Evolutionary conservation across 2,888 invertebrate species (phyloP), one percentile per base, ranked within the genome.

Genomic region (Synanthedon andrenaeformis): DNA sequence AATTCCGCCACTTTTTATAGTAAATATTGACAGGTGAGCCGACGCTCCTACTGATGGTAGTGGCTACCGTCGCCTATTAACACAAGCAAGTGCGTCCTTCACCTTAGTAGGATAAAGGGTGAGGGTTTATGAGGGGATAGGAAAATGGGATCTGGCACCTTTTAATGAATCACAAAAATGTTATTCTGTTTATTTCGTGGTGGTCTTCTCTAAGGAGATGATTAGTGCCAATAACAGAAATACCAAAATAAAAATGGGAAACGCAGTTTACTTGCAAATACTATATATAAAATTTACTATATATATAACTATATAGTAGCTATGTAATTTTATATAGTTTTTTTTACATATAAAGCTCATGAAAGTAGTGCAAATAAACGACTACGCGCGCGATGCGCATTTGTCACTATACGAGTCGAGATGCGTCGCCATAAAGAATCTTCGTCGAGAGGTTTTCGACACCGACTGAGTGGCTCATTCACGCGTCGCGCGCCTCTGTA

Each of bases 401-500:
- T 80, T 79, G 72, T 74, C 71, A 72, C 63, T 58, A 68, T 62
- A 58, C 62, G 74, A 61, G 74, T 35, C 10, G 79, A 74, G 70
- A 57, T 70, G 65, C 65, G 67, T 28, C 76, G 79, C 74, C 76
- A 75, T 78, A 78, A 79, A 76, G 74, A 72, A 70, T 67, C 66
- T 71, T 42, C 51, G 42, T 41, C 60, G 65, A 81, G 81, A 69
- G 75, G 76, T 65, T 71, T 75, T 78, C 76, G 76, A 81, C 80
- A 76, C 80, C 72, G 79, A 65, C 81, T 72, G 82, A 82, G 82
- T 76, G 78, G 76, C 67, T 66, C 71, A 75, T 81, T 74, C 75
- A 74, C 74, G 62, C 65, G 60, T 70, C 71, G 63, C 67, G 60
- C 28, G 28, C 28, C 71, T 62, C 67, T 60, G 60, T 62, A 74